A percentile compares a stretch with the other conserved stretches of the same genome.
phyloP scores from a whole-genome alignment of 2,888 invertebrate genomes.

The Himalopsyche anomala region DNA sequence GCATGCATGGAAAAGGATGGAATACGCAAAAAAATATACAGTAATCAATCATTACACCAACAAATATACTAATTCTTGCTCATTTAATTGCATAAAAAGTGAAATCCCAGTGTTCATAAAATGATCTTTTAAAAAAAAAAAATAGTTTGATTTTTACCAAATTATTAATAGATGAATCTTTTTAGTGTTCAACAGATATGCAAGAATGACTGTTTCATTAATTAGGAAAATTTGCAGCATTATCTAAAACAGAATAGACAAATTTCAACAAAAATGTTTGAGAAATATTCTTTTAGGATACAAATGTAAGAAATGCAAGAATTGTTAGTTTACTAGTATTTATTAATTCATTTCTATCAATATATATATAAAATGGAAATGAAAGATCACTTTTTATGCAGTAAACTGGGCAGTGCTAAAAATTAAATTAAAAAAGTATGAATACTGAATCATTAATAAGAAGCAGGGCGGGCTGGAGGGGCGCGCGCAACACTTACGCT shows the following conservation, averaged over 20 bases:
- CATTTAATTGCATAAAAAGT: conserved; percentile 20
- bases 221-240: no score
- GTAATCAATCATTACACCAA: not conserved
- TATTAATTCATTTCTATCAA: not conserved
- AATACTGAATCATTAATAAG: conserved; percentile 45
- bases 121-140: no score
- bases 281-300: no score
- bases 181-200: no score
- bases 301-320: no score
- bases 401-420: not conserved
- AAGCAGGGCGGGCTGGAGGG: conserved; percentile 60
- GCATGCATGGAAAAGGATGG: conserved; percentile 40
- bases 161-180: no score
- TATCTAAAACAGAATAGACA: no score
- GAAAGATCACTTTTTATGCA: conserved; percentile 9
- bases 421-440: not conserved
- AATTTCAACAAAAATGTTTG: no score
- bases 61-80: not conserved
- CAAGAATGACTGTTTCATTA: no score
- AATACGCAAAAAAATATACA: conserved; percentile 39
- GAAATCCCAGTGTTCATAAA: not conserved
- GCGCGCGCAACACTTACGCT: conserved; percentile 67
- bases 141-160: no score
- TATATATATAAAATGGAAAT: no score
- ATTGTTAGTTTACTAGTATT: not conserved